Conservation (phyloP, 1,140 invertebrate genomes). For the Ceratosolen fusciceps region DNA sequence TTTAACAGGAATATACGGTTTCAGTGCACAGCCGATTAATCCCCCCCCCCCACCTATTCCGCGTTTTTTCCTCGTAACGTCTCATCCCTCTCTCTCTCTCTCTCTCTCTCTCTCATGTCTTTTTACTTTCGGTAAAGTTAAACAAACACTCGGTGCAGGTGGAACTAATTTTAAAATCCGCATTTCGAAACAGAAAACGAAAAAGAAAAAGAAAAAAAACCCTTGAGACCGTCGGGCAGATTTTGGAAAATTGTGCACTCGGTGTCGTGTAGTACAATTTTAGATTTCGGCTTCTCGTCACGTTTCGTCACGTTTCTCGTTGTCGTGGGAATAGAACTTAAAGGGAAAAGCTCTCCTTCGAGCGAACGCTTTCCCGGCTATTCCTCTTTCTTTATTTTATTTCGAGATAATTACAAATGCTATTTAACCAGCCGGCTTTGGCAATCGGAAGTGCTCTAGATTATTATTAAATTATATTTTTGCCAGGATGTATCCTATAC, state of each 20-base stretch:
- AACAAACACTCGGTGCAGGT: no score
- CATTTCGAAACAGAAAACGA: no score
- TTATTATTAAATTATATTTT: constrained; percentile 14
- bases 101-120: no score
- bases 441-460: not conserved
- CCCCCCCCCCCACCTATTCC: no score
- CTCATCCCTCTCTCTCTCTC: no score
- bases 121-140: no score
- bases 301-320: not conserved
- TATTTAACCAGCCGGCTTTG: not conserved
- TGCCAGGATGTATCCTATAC: not conserved
- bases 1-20: no score
- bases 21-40: no score
- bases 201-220: no score
- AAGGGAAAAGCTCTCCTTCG: not conserved
- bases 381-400: not conserved
- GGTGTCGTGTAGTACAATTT: not conserved
- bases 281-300: not conserved
- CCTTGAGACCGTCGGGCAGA: no score
- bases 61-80: no score
- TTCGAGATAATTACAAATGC: not conserved
- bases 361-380: not conserved
- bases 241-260: not conserved
- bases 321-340: not conserved
- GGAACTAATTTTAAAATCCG: no score